Percentiles rank a stretch among this genome's conserved stretches.
These are phyloP conservation scores for Pachyseris speciosa DNA, from an alignment of 64 coral and sea anemone genomes.

Conservation along the genomic window DNA sequence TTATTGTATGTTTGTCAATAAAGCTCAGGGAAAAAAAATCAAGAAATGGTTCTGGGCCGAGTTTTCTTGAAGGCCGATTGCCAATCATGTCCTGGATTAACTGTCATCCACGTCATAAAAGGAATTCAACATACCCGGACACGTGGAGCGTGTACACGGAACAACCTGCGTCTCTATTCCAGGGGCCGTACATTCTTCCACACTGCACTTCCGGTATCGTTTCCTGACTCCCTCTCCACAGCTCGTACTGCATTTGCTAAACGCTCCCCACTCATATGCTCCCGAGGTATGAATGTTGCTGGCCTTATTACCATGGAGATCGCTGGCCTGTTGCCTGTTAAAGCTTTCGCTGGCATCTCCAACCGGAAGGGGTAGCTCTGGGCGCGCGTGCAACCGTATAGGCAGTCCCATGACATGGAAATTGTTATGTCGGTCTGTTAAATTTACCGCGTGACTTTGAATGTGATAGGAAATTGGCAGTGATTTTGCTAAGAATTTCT, in stretches of 20 bases:
- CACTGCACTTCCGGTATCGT: slow-evolving; percentile 72
- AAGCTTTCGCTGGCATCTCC: not conserved
- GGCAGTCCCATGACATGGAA: not conserved
- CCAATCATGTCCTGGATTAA: no score
- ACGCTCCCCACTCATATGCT: slow-evolving; percentile 62
- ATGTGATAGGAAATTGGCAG: not conserved
- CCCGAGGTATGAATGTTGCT: not conserved
- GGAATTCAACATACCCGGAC: slow-evolving; percentile 74
- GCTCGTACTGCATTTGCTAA: slow-evolving; percentile 71
- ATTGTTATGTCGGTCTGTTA: not conserved
- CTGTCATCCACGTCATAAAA: not conserved
- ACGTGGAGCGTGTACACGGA: slow-evolving; percentile 55
- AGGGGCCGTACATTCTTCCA: slow-evolving; percentile 50
- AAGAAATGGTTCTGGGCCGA: no score
- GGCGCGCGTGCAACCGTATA: not conserved
- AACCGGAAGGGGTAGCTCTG: not conserved
- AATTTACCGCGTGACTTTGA: not conserved
- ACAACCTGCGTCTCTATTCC: slow-evolving; percentile 63
- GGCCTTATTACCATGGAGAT: not conserved
- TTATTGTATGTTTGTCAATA: no score
- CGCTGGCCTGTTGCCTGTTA: not conserved
- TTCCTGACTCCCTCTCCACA: slow-evolving; percentile 79
- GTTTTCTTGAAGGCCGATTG: no score
- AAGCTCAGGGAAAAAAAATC: no score
- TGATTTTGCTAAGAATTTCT: not conserved